These are phyloP conservation scores for Acomys russatus DNA, from an alignment of 2,797 vertebrate species.

Conservation along the genomic window DNA sequence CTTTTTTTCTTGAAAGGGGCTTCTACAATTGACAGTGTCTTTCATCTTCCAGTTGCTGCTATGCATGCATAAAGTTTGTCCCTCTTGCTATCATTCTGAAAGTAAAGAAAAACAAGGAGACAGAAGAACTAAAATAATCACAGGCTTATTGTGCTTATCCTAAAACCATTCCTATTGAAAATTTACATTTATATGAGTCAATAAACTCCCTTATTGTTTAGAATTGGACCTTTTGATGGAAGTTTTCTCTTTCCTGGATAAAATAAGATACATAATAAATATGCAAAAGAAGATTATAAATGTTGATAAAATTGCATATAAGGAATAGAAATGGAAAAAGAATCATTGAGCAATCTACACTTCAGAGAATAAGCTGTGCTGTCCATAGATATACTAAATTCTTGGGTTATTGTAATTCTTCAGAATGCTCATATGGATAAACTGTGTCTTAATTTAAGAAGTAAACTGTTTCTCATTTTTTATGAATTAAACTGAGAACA, in stretches of 20 bases:
- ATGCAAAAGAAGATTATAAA: conserved; percentile 20
- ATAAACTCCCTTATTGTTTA: conserved; percentile 43
- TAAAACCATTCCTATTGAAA: conserved; percentile 12
- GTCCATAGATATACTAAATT: conserved; percentile 8
- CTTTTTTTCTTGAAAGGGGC: neutral
- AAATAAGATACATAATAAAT: neutral
- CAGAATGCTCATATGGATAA: neutral
- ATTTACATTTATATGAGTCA: conserved; percentile 60
- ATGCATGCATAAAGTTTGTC: neutral
- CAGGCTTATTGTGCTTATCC: conserved; percentile 26
- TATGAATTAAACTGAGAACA: conserved; percentile 12
- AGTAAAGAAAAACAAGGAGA: conserved; percentile 24
- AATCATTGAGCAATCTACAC: neutral
- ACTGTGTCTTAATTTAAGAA: neutral
- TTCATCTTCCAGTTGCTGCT: neutral
- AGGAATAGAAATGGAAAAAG: neutral
- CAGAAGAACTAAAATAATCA: conserved; percentile 6
- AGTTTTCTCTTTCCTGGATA: conserved; percentile 57
- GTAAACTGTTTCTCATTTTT: neutral
- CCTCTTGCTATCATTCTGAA: neutral
- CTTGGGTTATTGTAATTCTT: neutral
- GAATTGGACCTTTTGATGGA: neutral
- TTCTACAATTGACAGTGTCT: neutral
- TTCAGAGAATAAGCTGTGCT: neutral
- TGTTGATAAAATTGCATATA: neutral